Evolutionary conservation across 2,797 vertebrate genomes (phyloP).

Genomic region (Scolopax bukidnonensis): DNA sequence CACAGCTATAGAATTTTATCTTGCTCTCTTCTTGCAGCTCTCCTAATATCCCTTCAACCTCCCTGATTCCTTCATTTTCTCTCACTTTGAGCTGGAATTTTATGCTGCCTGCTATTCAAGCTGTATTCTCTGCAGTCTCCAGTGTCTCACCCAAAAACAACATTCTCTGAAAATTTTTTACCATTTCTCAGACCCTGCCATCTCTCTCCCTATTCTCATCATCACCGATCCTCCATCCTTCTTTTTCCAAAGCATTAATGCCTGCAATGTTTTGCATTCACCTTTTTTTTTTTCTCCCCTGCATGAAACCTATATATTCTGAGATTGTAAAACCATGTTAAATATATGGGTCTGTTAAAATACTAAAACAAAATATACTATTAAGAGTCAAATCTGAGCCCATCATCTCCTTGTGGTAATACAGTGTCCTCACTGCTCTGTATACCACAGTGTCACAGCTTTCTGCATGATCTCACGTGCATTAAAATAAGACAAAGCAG

Average conservation of each 20-base stretch:
- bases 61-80: background rate
- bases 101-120: background rate
- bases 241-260: background rate
- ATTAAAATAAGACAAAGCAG: conserved; percentile 36
- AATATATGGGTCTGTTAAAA: background rate
- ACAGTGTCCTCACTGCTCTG: background rate
- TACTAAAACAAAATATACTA: background rate
- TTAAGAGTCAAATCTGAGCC: background rate
- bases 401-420: background rate
- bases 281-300: background rate
- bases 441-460: background rate
- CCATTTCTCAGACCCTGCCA: background rate
- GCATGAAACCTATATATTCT: background rate
- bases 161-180: background rate
- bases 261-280: background rate
- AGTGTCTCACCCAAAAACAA: background rate
- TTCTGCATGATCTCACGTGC: background rate
- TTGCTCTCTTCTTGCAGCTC: background rate
- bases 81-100: background rate
- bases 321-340: background rate
- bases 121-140: background rate
- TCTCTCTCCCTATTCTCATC: background rate
- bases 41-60: background rate
- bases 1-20: background rate
- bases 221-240: background rate